Evolutionary conservation across 2,113 vertebrate species (phyloP).

Genomic region (Ammodytes marinus): DNA sequence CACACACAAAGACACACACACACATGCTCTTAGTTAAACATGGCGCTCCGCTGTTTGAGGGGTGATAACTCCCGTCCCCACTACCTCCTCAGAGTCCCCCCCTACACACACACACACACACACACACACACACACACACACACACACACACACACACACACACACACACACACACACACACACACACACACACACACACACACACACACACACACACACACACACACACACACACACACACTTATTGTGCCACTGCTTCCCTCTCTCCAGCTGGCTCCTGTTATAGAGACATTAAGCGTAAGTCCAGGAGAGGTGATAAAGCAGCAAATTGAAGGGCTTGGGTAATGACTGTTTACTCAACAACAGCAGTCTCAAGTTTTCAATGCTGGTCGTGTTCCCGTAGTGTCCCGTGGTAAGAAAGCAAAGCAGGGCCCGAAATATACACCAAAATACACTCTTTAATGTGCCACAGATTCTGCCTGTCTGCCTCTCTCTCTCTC

Average conservation of each 20-base stretch:
- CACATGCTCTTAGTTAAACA: constrained; percentile 14
- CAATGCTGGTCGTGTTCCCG: constrained; percentile 46
- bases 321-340: constrained; percentile 71
- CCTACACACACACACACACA: no score
- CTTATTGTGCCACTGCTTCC: constrained; percentile 19
- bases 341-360: constrained; percentile 76
- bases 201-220: background rate
- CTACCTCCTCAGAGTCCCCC: constrained; percentile 54
- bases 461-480: background rate
- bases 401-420: constrained; percentile 44
- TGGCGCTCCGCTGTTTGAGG: constrained; percentile 11
- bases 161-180: background rate
- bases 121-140: background rate
- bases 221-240: background rate
- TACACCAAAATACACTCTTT: constrained; percentile 36
- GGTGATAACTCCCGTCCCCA: constrained; percentile 45
- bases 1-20: no score
- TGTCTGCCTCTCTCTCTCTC: background rate
- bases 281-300: constrained; percentile 65
- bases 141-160: background rate
- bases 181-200: background rate
- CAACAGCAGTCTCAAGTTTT: constrained; percentile 48
- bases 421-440: background rate
- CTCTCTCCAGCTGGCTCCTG: constrained; percentile 66
- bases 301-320: constrained; percentile 74